Evolutionary conservation across 2,888 invertebrate genomes (phyloP), one percentile per base, ranked within the genome.

Genomic region (Lepidonotus clava): DNA sequence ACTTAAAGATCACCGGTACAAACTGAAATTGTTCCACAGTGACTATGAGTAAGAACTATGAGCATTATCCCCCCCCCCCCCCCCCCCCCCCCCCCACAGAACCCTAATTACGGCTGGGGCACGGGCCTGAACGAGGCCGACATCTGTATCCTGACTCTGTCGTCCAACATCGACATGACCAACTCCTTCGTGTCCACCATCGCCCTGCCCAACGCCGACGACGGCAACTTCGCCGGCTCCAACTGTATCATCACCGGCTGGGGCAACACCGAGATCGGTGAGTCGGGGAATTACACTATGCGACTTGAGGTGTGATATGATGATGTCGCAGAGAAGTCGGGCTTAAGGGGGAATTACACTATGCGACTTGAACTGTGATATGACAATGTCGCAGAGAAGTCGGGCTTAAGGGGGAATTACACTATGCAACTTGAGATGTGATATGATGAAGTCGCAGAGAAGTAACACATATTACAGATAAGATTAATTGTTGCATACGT

Each of bases 231-330:
- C 21, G 83, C 34, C n/a, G 51, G 53, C n/a, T 24, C 14, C 1
- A 11, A 83, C 51, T 83, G 83, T 34, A 28, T 53, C 51, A 83
- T 83, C 46, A 83, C 83, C 6, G 83, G 83, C 1, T 83, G 83
- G 83, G 83, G 83, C 21, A 83, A 76, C 38, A 76, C 76, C 36
- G 1, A 38, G 24, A 76, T 76, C 38, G 76, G 76, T 41, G 38
- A 38, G 76, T 76, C 38, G 14, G 18, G 46, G n/a, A n/a, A n/a
- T n/a, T n/a, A n/a, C n/a, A n/a, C n/a, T n/a, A n/a, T n/a, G n/a
- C n/a, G n/a, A n/a, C n/a, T n/a, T n/a, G n/a, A n/a, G n/a, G n/a
- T n/a, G n/a, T n/a, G n/a, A n/a, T n/a, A n/a, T n/a, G n/a, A n/a
- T n/a, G n/a, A n/a, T n/a, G n/a, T n/a, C n/a, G n/a, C n/a, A n/a